phyloP scores from a whole-genome alignment of 2,113 vertebrate species.

The Centrocercus urophasianus region DNA sequence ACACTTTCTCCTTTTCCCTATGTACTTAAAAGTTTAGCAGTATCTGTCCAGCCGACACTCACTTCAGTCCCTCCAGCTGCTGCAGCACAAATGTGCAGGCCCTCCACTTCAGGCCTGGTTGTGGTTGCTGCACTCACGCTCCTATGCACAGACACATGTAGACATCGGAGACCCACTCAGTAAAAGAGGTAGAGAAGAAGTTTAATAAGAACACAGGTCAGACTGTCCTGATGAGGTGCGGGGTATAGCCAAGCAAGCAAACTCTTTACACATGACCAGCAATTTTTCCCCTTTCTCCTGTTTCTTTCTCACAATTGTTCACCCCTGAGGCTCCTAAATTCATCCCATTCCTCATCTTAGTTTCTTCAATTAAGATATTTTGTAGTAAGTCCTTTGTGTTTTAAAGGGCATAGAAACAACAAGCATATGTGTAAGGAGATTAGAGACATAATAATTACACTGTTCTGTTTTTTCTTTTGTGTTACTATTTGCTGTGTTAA shows the following conservation, averaged over 20 bases:
- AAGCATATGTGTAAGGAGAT: background rate
- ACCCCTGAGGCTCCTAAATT: background rate
- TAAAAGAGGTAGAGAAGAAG: background rate
- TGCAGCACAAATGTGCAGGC: rapidly evolving
- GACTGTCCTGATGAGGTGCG: background rate
- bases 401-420: background rate
- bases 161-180: background rate
- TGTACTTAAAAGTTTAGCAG: background rate
- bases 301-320: background rate
- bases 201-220: background rate
- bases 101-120: rapidly evolving
- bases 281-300: background rate
- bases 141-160: background rate
- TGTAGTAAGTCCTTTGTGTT: background rate
- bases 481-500: background rate
- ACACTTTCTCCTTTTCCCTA: background rate
- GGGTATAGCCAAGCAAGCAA: background rate
- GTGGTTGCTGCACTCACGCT: background rate
- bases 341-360: background rate
- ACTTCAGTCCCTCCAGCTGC: background rate
- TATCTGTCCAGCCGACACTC: background rate
- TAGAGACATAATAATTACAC: background rate
- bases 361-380: background rate
- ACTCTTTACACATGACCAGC: background rate
- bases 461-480: background rate